Evolutionary conservation across 2,888 invertebrate species (phyloP).

Genomic region (Andrena minutula): DNA sequence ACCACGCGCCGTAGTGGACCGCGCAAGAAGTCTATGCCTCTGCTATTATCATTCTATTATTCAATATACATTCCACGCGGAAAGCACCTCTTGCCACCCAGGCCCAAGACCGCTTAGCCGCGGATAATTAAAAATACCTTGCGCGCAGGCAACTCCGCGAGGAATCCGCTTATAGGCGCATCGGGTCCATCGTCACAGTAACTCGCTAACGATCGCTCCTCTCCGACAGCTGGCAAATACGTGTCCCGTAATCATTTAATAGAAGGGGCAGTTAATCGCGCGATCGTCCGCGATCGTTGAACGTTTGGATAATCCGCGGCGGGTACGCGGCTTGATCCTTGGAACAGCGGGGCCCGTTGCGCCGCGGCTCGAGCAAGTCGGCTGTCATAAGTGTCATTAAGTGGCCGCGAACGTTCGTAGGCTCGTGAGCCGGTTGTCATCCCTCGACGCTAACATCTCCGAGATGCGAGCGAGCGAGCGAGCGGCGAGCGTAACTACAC

Average conservation of each 20-base stretch:
- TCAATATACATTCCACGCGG: neutral
- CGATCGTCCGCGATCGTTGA: conserved; percentile 10
- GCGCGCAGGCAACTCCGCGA: neutral
- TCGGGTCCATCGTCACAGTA: conserved; percentile 2
- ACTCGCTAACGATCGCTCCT: conserved; percentile 1
- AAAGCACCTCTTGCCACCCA: no score
- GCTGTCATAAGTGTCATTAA: conserved; percentile 69
- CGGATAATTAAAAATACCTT: neutral
- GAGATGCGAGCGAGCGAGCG: conserved; percentile 12
- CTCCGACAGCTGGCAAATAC: conserved; percentile 24
- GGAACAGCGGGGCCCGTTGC: conserved; percentile 8
- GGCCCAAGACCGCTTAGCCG: neutral
- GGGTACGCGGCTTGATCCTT: conserved; percentile 25
- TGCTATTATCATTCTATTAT: neutral
- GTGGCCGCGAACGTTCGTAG: conserved; percentile 46
- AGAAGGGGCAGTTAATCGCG: conserved; percentile 25
- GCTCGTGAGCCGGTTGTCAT: conserved; percentile 64
- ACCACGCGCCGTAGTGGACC: no score
- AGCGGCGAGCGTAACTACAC: conserved; percentile 36
- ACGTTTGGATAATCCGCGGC: conserved; percentile 48
- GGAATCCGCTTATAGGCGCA: neutral
- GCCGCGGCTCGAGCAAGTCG: conserved; percentile 25
- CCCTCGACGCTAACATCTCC: conserved; percentile 35
- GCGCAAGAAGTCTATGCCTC: no score
- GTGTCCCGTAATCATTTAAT: conserved; percentile 42